Evolutionary conservation across 2,113 vertebrate genomes (phyloP), one percentile per base, ranked within the genome.

Genomic region (Eulacestoma nigropectus): DNA sequence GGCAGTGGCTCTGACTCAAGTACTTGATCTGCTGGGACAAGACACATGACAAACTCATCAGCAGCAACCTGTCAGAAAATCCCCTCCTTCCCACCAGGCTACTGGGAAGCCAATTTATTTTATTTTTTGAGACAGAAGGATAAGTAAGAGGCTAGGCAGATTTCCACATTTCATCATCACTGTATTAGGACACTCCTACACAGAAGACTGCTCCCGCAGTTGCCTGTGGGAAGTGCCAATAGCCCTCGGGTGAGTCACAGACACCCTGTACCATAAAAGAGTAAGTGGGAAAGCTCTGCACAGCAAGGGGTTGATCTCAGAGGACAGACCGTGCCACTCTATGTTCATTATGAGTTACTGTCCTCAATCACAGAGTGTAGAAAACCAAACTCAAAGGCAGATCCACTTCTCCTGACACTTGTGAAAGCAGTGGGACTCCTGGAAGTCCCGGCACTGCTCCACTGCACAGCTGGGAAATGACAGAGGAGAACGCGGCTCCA

Each of bases 141-240:
- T 81, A 94, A 96, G 76, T 84, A 41, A 94, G 86, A 87, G 83
- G 79, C 95, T 81, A 94, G 83, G 95, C 86, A 95, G 86, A 79
- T 92, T 92, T 94, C 83, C 76, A 93, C 18, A 0, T 93, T 95
- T 95, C 92, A 93, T 96, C 92, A 94, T 89, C 80, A 6, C 88
- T 62, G 80, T 57, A 96, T 94, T 91, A 95, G 95, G 94, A 93
- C 84, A 95, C 91, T 89, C 95, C 96, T 62, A 96, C 96, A 82
- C 95, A 92, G 73, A 86, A 82, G 94, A 16, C 84, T 93, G 88
- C 90, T 96, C 92, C 90, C 69, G 74, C 90, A 70, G 90, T 22
- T 81, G 76, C 86, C 69, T 68, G 93, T 96, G 92, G 95, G 94
- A 96, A 93, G 96, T 96, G 95, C 76, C 95, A 94, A 93, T 89